These are phyloP conservation scores for Chlorodrepanis virens DNA, from an alignment of 2,113 vertebrate species.

Conservation along the genomic window DNA sequence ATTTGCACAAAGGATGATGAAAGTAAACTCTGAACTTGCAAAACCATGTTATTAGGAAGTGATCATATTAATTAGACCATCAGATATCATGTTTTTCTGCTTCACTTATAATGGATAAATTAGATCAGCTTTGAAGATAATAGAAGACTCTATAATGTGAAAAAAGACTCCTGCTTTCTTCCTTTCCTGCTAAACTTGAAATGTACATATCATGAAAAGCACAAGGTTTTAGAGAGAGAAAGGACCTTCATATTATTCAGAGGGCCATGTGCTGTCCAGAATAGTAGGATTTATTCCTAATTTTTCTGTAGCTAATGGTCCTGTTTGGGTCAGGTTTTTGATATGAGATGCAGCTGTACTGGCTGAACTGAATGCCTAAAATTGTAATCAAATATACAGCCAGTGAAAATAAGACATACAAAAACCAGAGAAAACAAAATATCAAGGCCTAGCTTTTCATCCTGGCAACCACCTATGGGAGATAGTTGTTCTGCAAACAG, in stretches of 20 bases:
- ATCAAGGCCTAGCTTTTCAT: neutral
- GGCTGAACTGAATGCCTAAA: neutral
- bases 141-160: neutral
- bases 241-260: neutral
- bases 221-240: neutral
- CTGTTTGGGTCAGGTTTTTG: neutral
- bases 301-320: neutral
- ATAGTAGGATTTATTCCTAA: neutral
- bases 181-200: neutral
- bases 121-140: neutral
- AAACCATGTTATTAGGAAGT: neutral
- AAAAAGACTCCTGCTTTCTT: neutral
- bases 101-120: slow-evolving; percentile 8
- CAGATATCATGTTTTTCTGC: neutral
- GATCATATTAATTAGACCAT: slow-evolving; percentile 21
- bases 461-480: neutral
- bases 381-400: neutral
- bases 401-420: neutral
- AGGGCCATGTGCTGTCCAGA: neutral
- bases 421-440: neutral
- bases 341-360: neutral
- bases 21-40: slow-evolving; percentile 18
- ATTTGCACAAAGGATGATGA: slow-evolving; percentile 1
- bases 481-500: neutral
- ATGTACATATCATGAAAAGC: neutral